Base-by-base conservation (phyloP, 2,113 vertebrate genomes). In the Thunnus maccoyii region DNA sequence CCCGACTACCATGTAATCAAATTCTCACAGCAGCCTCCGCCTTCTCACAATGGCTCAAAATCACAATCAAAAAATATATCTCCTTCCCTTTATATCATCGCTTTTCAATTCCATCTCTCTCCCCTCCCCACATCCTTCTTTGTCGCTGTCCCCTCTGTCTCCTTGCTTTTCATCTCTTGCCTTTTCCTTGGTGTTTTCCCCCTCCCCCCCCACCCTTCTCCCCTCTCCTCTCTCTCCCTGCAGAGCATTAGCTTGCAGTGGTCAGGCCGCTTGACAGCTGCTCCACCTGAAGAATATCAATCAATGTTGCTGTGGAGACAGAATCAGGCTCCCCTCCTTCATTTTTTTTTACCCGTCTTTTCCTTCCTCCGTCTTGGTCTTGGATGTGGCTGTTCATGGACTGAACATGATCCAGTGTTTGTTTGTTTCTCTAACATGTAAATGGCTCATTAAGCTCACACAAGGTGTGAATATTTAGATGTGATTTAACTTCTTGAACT, bases 231-330 rank as follows among this genome's bases (percentile, higher is more conserved):
- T 32, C 74, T 94, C 87, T 92, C 86, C 92, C 91, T 88, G 84
- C 83, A 91, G 89, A 89, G 91, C 71, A 92, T 95, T 94, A 93
- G 88, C 89, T 94, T 92, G 88, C 91, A 93, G 95, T 90, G 91
- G 90, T 92, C 95, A 91, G 89, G 93, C 92, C 89, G 93, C 93
- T 92, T 92, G 91, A 91, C 93, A 92, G 94, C 90, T 92, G 87
- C 90, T 95, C 89, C 90, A 96, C 96, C 96, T 96, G 95, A 95
- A 95, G 95, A 95, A 96, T 94, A 93, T 83, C 94, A 96, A 96
- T 89, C 94, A 95, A 93, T 85, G 95, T 97, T 96, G 93, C 96
- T 92, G 94, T 96, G 95, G 96, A 96, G 94, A 98, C 91, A 32
- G 81, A 94, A 83, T 63, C 84, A 76, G 52, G 47, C 83, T 78